Base-by-base conservation (phyloP, 2,113 vertebrate genomes). In the Pseudonaja textilis region DNA sequence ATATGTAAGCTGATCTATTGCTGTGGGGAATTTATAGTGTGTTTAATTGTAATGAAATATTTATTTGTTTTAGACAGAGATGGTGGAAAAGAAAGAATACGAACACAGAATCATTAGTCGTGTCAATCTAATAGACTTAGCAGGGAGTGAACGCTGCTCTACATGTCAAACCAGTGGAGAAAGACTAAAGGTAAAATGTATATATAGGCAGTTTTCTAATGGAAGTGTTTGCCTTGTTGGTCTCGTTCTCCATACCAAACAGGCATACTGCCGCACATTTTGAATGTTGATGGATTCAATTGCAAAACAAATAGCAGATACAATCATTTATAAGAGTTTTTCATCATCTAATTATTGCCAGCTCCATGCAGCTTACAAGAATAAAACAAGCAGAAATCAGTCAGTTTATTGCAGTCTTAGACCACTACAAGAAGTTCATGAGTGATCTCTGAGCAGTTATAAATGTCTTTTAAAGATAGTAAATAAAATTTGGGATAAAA, bases 61-160 rank as follows among this genome's bases (percentile, higher is more conserved):
- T 16, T 52, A 56, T 93, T 96, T 92, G 93, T 89, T 96, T 5
- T 94, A 99, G 99, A 98, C 98, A 0, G 98, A 99, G 93, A 95
- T 97, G 93, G 98, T 99, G 95, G 98, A 98, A 93, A 98, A 98
- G n/a, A 98, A 99, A 26, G 98, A 99, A 59, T 98, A 98, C 16
- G 98, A 99, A 89, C 98, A 97, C 94, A 98, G 98, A 16, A 98
- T 99, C 91, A 99, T 95, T 74, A 99, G 99, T 97, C 97, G 97
- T 93, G 98, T 99, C 90, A 99, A 99, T 96, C 97, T 99, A 2
- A 97, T 99, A 69, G 99, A 99, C 93, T 96, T 99, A 88, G 99
- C 99, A 8, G 99, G 99, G 89, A 99, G 99, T 8, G 99, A 99
- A 39, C 98, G 99, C 91, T 99, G 98, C 54, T 97, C 97, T 69